phyloP scores from a whole-genome alignment of 2,797 vertebrate species.

The Coregonus ussuriensis region DNA sequence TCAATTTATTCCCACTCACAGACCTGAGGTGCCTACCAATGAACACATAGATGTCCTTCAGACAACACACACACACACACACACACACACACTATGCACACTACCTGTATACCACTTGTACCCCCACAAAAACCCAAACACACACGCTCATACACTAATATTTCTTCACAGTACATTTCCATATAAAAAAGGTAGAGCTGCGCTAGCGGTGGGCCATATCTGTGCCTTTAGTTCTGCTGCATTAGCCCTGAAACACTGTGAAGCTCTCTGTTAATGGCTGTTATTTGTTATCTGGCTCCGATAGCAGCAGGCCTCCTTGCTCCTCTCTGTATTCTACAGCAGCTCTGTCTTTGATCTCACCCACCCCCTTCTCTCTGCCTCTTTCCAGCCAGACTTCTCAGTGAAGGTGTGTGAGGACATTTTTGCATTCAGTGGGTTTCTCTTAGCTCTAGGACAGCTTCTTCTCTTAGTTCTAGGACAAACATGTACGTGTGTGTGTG shows the following conservation, averaged over 20 bases:
- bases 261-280: constrained; percentile 33
- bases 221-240: constrained; percentile 32
- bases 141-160: constrained; percentile 4
- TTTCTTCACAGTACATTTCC: constrained; percentile 22
- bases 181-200: constrained; percentile 20
- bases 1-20: constrained; percentile 45
- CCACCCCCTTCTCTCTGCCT: background rate
- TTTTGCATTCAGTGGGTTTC: constrained; percentile 16
- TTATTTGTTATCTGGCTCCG: constrained; percentile 32
- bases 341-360: constrained; percentile 1
- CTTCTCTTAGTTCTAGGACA: no score
- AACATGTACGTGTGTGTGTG: background rate
- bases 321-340: constrained; percentile 4
- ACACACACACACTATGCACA: constrained; percentile 3
- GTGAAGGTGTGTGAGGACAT: background rate
- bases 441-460: background rate
- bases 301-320: constrained; percentile 7
- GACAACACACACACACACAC: background rate
- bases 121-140: constrained; percentile 4
- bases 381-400: constrained; percentile 5
- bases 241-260: constrained; percentile 17
- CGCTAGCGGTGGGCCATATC: constrained; percentile 26
- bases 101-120: background rate
- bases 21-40: constrained; percentile 36
- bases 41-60: constrained; percentile 25